phyloP scores from a whole-genome alignment of 2,113 vertebrate species.

The Cichladusa arquata region DNA sequence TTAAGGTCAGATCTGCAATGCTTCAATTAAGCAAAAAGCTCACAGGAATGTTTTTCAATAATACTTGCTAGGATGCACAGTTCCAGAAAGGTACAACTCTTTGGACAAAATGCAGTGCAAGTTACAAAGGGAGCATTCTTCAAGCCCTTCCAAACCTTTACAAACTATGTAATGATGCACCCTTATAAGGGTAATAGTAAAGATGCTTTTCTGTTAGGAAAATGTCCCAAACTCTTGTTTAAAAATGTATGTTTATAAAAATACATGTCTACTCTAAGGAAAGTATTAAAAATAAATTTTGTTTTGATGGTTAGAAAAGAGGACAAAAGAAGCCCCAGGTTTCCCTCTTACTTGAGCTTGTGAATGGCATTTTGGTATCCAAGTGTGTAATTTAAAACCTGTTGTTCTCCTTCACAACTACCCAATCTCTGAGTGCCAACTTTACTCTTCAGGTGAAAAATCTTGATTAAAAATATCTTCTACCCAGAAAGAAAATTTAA shows the following conservation, averaged over 20 bases:
- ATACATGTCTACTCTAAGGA: neutral
- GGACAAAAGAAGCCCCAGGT: neutral
- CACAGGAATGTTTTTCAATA: neutral
- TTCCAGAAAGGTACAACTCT: neutral
- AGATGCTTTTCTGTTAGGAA: neutral
- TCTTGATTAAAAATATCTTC: neutral
- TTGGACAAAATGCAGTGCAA: neutral
- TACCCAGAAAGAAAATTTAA: neutral
- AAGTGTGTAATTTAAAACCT: neutral
- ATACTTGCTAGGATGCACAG: neutral
- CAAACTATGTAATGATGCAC: neutral
- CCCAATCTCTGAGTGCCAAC: accelerated
- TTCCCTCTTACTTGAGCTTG: neutral
- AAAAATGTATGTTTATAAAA: neutral
- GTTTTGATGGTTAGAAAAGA: neutral
- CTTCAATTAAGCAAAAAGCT: neutral
- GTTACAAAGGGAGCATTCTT: neutral
- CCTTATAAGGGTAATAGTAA: neutral
- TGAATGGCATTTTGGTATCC: neutral
- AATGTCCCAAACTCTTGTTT: neutral
- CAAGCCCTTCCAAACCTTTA: neutral
- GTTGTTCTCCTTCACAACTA: neutral
- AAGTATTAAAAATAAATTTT: neutral
- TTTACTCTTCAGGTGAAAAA: neutral
- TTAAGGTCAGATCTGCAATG: neutral